Evolutionary conservation across 1,140 invertebrate species (phyloP), one percentile per base, ranked within the genome.

Genomic region (Pseudomyrmex concolor): DNA sequence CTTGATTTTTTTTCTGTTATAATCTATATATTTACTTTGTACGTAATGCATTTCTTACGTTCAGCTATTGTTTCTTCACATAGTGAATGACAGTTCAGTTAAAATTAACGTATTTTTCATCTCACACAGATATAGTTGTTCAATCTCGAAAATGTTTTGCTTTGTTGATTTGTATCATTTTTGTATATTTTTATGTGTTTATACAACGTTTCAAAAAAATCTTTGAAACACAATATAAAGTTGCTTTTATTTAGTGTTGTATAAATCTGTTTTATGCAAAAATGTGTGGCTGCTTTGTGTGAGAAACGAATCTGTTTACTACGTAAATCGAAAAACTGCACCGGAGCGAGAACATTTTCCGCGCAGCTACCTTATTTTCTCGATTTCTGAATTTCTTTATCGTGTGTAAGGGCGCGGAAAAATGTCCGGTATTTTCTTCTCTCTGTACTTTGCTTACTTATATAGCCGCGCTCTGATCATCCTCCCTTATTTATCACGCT

Each of bases 401-500:
- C 19, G 43, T 4, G 22, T 48, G 43, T 70, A 80, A 48, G 54
- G 34, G 22, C 66, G n/a, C 15, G 51, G 54, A 50, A 71, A 80
- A 80, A 57, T 80, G 22, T 80, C 54, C 54, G 15, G 8, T 34
- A 70, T 60, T 66, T 34, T 50, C 43, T 70, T 15, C 54, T 60
- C 2, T 60, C 59, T 45, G 54, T 12, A 60, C 54, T 70, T 25
- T n/a, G 76, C 43, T 80, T 80, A 59, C 54, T 80, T 71, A 80
- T 34, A 34, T 43, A 71, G 55, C 45, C 54, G 54, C 34, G 64
- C 71, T 34, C 34, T 80, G 76, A 80, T 80, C 76, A 80, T 71
- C 76, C 43, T 80, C 19, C 4, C 68, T 80, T 80, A 80, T 80
- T 80, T 80, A 78, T 54, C 54, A 43, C 66, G 19, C 76, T 50